A percentile compares a stretch with the other conserved stretches of the same genome.
Evolutionary conservation across 1,140 invertebrate species (phyloP).

Genomic region (Drosophila melanogaster): Release_6_plus_ISO1_MT NC_004354.4:13192501-13193000

Average conservation of each 20-base stretch:
- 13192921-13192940: constrained; percentile 32
- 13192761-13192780: constrained; percentile 73
- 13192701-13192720: constrained; percentile 28
- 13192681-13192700: constrained; percentile 22
- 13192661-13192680: constrained; percentile 3
- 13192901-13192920: constrained; percentile 63
- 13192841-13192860: constrained; percentile 69
- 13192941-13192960: constrained; percentile 12
- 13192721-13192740: constrained; percentile 58
- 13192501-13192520: constrained; percentile 41
- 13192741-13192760: constrained; percentile 52
- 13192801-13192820: constrained; percentile 40
- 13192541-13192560: constrained; percentile 29
- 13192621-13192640: constrained; percentile 50
- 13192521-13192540: constrained; percentile 45
- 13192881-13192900: constrained; percentile 62
- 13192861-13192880: constrained; percentile 50
- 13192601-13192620: neutral
- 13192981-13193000: constrained; percentile 9
- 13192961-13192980: neutral
- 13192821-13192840: constrained; percentile 8
- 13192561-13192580: constrained; percentile 38
- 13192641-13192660: constrained; percentile 27
- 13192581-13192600: neutral
- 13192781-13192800: constrained; percentile 79